Evolutionary conservation across 2,797 vertebrate genomes (phyloP).

Genomic region (Octomys mimax): DNA sequence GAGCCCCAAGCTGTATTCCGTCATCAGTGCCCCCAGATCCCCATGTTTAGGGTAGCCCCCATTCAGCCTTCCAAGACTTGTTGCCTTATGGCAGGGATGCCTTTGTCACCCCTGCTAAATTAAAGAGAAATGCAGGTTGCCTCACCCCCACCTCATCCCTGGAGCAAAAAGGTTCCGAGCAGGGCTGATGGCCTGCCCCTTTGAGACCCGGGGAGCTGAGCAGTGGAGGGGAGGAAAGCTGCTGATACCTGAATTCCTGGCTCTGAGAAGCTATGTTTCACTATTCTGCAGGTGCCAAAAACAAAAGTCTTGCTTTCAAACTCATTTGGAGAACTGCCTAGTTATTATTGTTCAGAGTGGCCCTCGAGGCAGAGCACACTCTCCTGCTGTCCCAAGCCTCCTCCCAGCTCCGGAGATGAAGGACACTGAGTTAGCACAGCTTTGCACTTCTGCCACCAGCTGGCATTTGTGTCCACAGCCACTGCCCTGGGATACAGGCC

Average conservation of each 20-base stretch:
- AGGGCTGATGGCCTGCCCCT: constrained; percentile 39
- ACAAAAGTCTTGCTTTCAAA: background rate
- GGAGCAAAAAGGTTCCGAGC: background rate
- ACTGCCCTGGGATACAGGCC: background rate
- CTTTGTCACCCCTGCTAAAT: background rate
- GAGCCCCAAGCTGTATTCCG: fast-evolving
- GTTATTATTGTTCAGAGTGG: background rate
- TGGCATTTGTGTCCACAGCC: background rate
- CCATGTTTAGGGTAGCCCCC: background rate
- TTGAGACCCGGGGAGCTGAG: constrained; percentile 45
- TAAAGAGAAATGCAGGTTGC: constrained; percentile 26
- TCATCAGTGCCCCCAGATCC: background rate
- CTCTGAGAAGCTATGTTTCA: background rate
- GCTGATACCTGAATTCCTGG: background rate
- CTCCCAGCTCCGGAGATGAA: background rate
- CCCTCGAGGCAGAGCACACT: constrained; percentile 19
- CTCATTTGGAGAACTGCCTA: constrained; percentile 28
- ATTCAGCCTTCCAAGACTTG: background rate
- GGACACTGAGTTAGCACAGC: fast-evolving
- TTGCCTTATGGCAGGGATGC: background rate
- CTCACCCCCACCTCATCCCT: background rate
- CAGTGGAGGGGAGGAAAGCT: constrained; percentile 1
- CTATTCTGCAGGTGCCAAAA: background rate
- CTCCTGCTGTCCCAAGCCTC: constrained; percentile 12
- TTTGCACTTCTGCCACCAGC: background rate